Conservation (phyloP, 2,797 vertebrate genomes). For the Thaleichthys pacificus region DNA sequence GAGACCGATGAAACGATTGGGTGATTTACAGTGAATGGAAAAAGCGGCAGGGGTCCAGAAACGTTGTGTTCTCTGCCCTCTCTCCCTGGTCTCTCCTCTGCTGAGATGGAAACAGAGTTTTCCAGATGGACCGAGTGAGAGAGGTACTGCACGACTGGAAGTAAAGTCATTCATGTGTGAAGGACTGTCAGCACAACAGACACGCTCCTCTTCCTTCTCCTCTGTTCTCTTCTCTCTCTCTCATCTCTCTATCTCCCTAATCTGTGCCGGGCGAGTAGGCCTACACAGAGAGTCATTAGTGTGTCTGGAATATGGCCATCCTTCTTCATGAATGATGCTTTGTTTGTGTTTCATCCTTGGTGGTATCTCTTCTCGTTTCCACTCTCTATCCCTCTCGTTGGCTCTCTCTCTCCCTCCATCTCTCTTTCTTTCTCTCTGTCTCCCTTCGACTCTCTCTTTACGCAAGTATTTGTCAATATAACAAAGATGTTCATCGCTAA, state of each 20-base stretch:
- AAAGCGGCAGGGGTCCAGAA: background rate
- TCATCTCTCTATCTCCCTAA: constrained; percentile 28
- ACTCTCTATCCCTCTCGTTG: background rate
- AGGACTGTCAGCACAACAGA: constrained; percentile 28
- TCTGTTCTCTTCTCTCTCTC: constrained; percentile 17
- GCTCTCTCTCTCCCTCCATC: constrained; percentile 19
- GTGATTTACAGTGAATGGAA: constrained; percentile 16
- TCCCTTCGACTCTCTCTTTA: constrained; percentile 31
- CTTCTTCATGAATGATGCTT: constrained; percentile 53
- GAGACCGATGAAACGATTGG: background rate
- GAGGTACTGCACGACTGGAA: background rate
- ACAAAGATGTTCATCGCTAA: constrained; percentile 10
- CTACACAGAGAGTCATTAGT: constrained; percentile 41
- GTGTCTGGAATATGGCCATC: constrained; percentile 51
- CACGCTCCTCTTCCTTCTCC: constrained; percentile 13
- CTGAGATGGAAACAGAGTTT: constrained; percentile 38
- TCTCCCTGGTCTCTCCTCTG: background rate
- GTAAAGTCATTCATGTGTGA: constrained; percentile 27
- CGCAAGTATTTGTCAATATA: constrained; percentile 30
- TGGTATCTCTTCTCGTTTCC: constrained; percentile 4
- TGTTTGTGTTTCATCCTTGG: constrained; percentile 48
- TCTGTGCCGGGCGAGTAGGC: constrained; percentile 35
- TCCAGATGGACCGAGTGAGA: constrained; percentile 24
- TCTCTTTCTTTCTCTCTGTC: constrained; percentile 35
- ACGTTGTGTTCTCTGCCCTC: background rate